phyloP scores from a whole-genome alignment of 2,113 vertebrate genomes.

The Tetrax tetrax region DNA sequence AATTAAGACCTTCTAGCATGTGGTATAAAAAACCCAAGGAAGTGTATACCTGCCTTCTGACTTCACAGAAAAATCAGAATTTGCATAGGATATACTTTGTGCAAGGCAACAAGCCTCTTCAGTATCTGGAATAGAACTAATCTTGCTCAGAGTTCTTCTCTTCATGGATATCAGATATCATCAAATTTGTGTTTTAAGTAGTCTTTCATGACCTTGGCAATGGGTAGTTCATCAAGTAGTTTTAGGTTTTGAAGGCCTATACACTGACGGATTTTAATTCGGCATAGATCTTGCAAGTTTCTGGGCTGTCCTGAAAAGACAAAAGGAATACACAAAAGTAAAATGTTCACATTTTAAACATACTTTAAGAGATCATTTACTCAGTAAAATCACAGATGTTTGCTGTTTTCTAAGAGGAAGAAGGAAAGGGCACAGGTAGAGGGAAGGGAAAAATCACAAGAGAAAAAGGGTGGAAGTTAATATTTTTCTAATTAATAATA shows the following conservation, averaged over 20 bases:
- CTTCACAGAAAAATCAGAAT: constrained; percentile 82
- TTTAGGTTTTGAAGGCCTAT: constrained; percentile 97
- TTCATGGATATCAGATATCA: constrained; percentile 83
- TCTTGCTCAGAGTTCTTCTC: constrained; percentile 73
- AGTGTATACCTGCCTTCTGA: constrained; percentile 86
- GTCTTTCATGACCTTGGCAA: constrained; percentile 99
- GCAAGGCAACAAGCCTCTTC: constrained; percentile 81
- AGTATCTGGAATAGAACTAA: constrained; percentile 80
- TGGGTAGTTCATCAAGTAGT: constrained; percentile 93
- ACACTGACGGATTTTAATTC: constrained; percentile 96
- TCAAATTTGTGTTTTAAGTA: constrained; percentile 99
- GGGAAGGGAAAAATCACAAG: neutral
- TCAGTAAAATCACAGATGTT: neutral
- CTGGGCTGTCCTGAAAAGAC: constrained; percentile 89
- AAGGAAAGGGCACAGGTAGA: neutral
- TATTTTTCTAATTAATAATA: neutral
- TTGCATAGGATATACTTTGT: constrained; percentile 96
- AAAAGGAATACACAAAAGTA: constrained; percentile 45
- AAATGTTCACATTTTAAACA: neutral
- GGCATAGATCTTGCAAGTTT: constrained; percentile 95
- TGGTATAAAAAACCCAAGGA: constrained; percentile 78
- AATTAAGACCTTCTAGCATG: constrained; percentile 80
- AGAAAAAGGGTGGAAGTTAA: neutral
- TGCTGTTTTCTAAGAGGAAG: neutral
- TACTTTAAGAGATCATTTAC: neutral